These are phyloP conservation scores for Nymphalis c-album DNA, from an alignment of 2,888 invertebrate species.

Conservation along the genomic window DNA sequence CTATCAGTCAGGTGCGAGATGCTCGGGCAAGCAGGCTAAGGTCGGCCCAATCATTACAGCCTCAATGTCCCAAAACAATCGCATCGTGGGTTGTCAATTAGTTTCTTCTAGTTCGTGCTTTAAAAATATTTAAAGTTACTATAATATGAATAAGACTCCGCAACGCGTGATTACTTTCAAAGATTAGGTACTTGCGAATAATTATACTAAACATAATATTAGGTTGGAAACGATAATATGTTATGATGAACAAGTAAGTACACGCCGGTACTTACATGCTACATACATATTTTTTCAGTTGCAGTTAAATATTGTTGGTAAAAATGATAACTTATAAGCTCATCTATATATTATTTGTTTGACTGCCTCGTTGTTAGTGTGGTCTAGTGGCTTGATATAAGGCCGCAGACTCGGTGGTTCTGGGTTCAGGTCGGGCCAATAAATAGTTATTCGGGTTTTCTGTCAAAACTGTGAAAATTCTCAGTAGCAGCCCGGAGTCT, in stretches of 20 bases:
- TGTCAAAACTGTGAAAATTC: no score
- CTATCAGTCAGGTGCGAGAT: slow-evolving; percentile 39
- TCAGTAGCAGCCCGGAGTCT: no score
- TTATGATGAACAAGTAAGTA: background rate
- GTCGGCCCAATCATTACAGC: slow-evolving; percentile 60
- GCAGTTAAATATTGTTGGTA: no score
- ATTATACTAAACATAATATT: background rate
- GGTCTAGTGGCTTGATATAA: no score
- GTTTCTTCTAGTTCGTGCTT: slow-evolving; percentile 40
- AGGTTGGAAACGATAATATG: background rate
- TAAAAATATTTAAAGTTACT: slow-evolving; percentile 29
- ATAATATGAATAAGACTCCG: slow-evolving; percentile 8
- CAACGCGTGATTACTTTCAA: slow-evolving; percentile 23
- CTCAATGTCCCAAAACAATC: slow-evolving; percentile 63
- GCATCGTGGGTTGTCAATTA: slow-evolving; percentile 67
- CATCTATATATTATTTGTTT: no score
- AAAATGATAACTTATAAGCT: no score
- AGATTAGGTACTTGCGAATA: slow-evolving; percentile 4
- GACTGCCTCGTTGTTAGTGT: no score
- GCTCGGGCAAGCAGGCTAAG: slow-evolving; percentile 60
- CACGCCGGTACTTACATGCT: background rate
- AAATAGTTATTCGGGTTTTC: no score
- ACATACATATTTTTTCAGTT: no score
- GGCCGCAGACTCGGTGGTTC: no score
- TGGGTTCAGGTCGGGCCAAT: no score